These are phyloP conservation scores for Oceanodroma tethys DNA, from an alignment of 2,113 vertebrate genomes.

Conservation along the genomic window DNA sequence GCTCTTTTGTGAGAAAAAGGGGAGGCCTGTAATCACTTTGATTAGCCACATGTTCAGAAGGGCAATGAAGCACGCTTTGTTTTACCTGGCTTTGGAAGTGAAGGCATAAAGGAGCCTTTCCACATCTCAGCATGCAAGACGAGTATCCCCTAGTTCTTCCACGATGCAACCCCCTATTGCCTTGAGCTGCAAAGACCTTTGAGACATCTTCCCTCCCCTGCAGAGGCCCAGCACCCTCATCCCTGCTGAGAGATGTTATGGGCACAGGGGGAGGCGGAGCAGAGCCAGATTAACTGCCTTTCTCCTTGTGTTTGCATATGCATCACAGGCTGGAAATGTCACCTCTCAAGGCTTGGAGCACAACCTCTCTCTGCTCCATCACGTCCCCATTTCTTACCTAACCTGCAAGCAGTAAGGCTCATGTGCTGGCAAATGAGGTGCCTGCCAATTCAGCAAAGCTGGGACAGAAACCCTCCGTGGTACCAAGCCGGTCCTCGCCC, in stretches of 20 bases:
- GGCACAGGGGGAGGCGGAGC: not conserved
- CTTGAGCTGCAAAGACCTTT: not conserved
- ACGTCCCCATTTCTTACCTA: not conserved
- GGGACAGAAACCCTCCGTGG: not conserved
- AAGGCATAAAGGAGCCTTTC: not conserved
- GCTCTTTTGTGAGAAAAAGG: not conserved
- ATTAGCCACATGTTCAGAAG: not conserved
- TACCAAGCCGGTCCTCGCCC: not conserved
- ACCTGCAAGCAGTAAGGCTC: not conserved
- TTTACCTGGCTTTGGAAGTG: not conserved
- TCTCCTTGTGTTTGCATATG: not conserved
- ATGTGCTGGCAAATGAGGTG: not conserved
- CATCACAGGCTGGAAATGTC: not conserved
- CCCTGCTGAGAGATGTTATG: not conserved
- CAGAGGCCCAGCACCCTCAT: not conserved
- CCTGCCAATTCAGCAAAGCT: not conserved
- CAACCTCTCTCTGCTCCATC: not conserved
- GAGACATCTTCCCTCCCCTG: not conserved
- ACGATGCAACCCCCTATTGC: not conserved
- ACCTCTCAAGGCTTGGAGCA: not conserved
- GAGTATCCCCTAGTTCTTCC: not conserved
- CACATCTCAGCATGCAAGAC: fast-evolving
- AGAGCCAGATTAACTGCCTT: not conserved
- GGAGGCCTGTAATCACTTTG: fast-evolving
- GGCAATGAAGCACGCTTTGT: not conserved